Conservation (phyloP, 1,140 invertebrate species). For the Drosophila neocordata region DNA sequence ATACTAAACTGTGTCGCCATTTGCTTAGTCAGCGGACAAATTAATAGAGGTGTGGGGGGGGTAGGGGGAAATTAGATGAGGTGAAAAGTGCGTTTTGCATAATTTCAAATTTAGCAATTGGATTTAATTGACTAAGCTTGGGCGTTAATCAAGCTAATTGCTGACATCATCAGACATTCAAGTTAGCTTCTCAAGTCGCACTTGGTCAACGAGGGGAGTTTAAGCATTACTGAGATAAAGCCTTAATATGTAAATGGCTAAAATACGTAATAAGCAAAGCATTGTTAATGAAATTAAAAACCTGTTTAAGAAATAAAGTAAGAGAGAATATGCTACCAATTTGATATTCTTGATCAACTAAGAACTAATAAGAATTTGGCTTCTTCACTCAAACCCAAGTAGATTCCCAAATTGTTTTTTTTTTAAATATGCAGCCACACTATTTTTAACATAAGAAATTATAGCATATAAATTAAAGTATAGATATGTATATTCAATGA, state of each 20-base stretch:
- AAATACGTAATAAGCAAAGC: too few species aligned
- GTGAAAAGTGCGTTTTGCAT: constrained; percentile 55
- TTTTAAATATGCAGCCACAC: too few species aligned
- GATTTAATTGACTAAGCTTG: constrained; percentile 51
- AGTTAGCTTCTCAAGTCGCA: constrained; percentile 30
- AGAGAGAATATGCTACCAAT: too few species aligned
- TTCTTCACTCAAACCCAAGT: too few species aligned
- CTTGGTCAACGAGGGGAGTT: constrained; percentile 4
- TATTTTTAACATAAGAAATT: too few species aligned
- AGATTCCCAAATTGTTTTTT: too few species aligned
- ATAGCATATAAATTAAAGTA: too few species aligned
- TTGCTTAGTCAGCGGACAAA: constrained; percentile 13
- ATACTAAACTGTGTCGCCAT: constrained; percentile 27
- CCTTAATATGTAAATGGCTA: neutral
- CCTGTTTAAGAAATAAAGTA: too few species aligned
- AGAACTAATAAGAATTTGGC: too few species aligned
- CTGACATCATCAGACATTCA: constrained; percentile 46
- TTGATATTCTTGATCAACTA: too few species aligned
- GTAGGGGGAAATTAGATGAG: neutral
- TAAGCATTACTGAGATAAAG: neutral
- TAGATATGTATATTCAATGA: too few species aligned
- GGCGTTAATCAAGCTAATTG: constrained; percentile 64
- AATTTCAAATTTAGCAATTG: constrained; percentile 53
- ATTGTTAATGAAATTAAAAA: too few species aligned
- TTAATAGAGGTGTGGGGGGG: neutral